Base-by-base conservation (phyloP, 1,140 invertebrate species). In the Heliothis subflexa region DNA sequence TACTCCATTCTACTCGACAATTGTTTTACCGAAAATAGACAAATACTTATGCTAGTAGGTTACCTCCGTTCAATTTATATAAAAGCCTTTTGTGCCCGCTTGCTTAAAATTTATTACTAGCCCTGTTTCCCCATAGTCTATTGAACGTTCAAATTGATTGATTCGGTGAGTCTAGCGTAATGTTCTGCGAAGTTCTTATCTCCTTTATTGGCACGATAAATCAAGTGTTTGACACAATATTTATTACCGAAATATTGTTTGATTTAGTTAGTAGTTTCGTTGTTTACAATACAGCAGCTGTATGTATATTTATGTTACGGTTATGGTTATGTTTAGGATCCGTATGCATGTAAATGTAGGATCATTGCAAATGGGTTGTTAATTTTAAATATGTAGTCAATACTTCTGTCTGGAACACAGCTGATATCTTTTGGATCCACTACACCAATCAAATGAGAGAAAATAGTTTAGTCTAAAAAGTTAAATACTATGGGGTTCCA, bases 61-160 rank as follows among this genome's bases (percentile, higher is more conserved):
- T 25, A 57, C 21, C 54, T n/a, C 2, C 14, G 25, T 47, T 49
- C 71, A 73, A 73, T 59, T 73, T 45, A 59, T 73, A 61, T 61
- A 61, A 73, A 59, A 73, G 71, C 72, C 13, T 61, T 14, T 49
- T 25, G 28, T 14, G 33, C 57, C 7, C 12, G 33, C 18, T 45
- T 18, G 25, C 21, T 74, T 25, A 61, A 45, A 21, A 45, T 59
- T 49, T 14, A 62, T 40, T 40, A 57, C 18, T 25, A 70, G 16
- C 66, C 12, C 28, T 52, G 49, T 50, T 70, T 52, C 33, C 54
- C 11, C 49, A 54, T 54, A 61, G 9, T 28, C 55, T 61, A 49
- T 49, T 55, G 25, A 10, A 50, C 54, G 40, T 52, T 64, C n/a
- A 25, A 75, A 64, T 62, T 75, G 73, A 75, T 75, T 75, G 57